Base-by-base conservation (phyloP, 2,113 vertebrate genomes). In the Gallinago jamesoni region DNA sequence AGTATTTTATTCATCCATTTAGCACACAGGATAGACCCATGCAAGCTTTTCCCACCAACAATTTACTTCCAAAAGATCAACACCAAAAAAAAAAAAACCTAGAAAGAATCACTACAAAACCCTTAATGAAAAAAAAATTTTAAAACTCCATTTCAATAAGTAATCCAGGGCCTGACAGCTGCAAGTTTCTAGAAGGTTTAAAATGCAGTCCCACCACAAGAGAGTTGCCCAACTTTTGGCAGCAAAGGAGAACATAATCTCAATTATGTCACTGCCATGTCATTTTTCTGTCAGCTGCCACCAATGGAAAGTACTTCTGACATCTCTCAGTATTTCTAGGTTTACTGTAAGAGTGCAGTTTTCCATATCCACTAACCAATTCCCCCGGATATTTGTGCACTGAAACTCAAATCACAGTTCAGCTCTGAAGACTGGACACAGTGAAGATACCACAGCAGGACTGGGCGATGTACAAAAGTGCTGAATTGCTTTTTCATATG, bases 401-500 rank as follows among this genome's bases (percentile, higher is more conserved):
- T 5, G 25, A 25, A 56, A 52, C 28, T 45, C 27, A 21, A 33
- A 57, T 14, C 77, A 18, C n/a, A 50, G 6, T 8, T 57, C 27
- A n/a, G 41, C 50, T 69, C 48, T 5, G 14, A 18, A 33, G 6
- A 11, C 23, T 12, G n/a, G 75, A 15, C 52, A 5, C 75, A 4
- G 67, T 6, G 12, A 27, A 53, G 56, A 4, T 27, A 21, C 35
- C 15, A 6, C 28, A 47, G 66, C 57, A 78, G 35, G 66, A 13
- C 30, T 1, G 1, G 5, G 35, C 7, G 14, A 50, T 7, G 19
- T 2, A 20, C 8, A 33, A 27, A 55, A 48, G 41, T 0, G 25
- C 21, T 19, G 25, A 50, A 35, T 64, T 5, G 39, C 7, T 1
- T 43, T 23, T 62, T 69, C 47, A 22, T 12, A 14, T 21, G 20